Evolutionary conservation across 2,797 vertebrate genomes (phyloP).

Genomic region (Crax fasciolata): DNA sequence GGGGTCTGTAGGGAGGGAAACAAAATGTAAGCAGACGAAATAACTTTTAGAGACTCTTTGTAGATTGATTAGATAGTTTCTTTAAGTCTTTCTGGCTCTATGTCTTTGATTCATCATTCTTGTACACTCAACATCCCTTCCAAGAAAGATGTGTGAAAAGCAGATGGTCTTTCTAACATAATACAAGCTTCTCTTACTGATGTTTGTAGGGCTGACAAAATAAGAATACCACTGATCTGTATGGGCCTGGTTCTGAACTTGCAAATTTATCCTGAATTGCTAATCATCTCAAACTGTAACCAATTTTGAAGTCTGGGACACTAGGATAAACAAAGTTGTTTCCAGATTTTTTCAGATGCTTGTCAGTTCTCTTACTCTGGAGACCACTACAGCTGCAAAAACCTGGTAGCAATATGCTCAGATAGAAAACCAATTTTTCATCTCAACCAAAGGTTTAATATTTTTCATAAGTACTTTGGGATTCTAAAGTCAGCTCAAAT

Average conservation of each 20-base stretch:
- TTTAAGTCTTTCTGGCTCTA: neutral
- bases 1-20: neutral
- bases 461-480: neutral
- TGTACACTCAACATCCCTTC: neutral
- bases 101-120: neutral
- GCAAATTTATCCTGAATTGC: neutral
- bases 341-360: neutral
- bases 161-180: neutral
- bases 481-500: neutral
- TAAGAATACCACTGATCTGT: neutral
- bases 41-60: neutral
- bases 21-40: neutral
- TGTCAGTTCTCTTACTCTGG: neutral
- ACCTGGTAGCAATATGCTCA: neutral
- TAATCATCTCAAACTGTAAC: neutral
- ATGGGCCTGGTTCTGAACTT: neutral
- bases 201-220: rapidly evolving
- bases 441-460: neutral
- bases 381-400: neutral
- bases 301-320: neutral
- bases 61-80: neutral
- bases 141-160: neutral
- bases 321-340: neutral
- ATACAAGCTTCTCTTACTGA: neutral
- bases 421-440: neutral